phyloP scores from a whole-genome alignment of 2,113 vertebrate genomes.

The Hyaena hyaena region DNA sequence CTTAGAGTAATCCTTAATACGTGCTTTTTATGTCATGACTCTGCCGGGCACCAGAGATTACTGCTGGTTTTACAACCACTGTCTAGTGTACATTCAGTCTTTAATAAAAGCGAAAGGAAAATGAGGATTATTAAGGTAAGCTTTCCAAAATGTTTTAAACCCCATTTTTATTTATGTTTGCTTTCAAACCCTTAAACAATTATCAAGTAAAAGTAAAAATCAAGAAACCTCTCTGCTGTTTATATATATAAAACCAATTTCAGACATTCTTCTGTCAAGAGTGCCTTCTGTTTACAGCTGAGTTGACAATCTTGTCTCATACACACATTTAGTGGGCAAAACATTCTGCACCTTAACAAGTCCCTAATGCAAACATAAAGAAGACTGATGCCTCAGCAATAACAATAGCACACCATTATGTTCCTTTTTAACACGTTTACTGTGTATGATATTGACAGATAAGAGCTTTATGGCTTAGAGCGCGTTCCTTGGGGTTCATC shows the following conservation, averaged over 20 bases:
- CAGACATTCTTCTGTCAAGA: constrained; percentile 60
- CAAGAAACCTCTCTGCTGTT: not conserved
- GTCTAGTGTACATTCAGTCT: not conserved
- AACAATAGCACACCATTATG: constrained; percentile 56
- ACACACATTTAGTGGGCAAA: constrained; percentile 71
- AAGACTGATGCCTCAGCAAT: constrained; percentile 68
- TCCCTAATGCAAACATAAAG: constrained; percentile 73
- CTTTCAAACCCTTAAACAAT: constrained; percentile 49
- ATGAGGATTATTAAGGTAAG: not conserved
- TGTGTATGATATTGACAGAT: constrained; percentile 65
- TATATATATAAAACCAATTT: constrained; percentile 44
- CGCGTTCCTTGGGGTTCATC: constrained; percentile 50
- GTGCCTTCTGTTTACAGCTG: constrained; percentile 68
- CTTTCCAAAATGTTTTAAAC: not conserved
- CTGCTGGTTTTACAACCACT: not conserved
- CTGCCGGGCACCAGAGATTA: accelerated
- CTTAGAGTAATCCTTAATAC: not conserved
- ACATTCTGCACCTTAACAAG: constrained; percentile 65
- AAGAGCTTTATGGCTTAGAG: constrained; percentile 70
- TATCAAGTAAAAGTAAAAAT: not conserved
- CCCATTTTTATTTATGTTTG: not conserved
- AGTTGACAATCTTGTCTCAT: constrained; percentile 70
- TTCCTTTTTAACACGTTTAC: constrained; percentile 63
- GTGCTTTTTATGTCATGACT: not conserved
- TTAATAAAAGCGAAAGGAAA: not conserved